These are phyloP conservation scores for Hemiscyllium ocellatum DNA, from an alignment of 2,113 vertebrate species.

Conservation along the genomic window DNA sequence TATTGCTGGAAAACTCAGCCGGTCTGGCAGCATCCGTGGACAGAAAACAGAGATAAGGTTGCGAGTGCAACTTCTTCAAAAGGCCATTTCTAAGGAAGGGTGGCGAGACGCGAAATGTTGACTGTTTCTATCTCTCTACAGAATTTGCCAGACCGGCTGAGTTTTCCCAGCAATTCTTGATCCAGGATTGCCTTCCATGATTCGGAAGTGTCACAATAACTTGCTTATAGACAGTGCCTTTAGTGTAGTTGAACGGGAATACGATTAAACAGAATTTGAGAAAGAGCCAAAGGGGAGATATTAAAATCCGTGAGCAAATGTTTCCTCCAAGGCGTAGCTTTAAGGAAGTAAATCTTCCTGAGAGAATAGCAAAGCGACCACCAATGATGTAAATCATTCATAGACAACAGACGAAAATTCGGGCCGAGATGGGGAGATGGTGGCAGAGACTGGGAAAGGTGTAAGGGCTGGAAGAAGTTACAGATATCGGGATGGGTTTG, in stretches of 20 bases:
- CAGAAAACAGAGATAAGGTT: no score
- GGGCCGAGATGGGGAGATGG: no score
- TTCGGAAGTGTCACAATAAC: not conserved
- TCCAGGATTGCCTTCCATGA: not conserved
- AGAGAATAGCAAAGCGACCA: not conserved
- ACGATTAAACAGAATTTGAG: not conserved
- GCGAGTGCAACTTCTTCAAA: no score
- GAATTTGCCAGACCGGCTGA: no score
- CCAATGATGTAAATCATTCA: not conserved
- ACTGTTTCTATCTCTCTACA: no score
- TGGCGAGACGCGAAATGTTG: no score
- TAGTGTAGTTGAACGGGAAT: not conserved
- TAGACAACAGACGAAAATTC: not conserved
- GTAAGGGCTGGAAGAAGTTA: no score
- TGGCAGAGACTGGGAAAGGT: not conserved
- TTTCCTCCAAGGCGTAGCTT: not conserved
- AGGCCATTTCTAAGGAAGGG: no score
- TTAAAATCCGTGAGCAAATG: not conserved
- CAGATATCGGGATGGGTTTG: no score
- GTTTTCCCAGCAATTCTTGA: no score
- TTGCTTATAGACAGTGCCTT: not conserved
- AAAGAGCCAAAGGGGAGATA: not conserved
- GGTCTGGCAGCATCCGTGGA: no score
- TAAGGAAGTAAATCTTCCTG: not conserved
- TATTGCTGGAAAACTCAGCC: no score